Evolutionary conservation across 2,113 vertebrate genomes (phyloP).

Genomic region (Callorhinus ursinus): DNA sequence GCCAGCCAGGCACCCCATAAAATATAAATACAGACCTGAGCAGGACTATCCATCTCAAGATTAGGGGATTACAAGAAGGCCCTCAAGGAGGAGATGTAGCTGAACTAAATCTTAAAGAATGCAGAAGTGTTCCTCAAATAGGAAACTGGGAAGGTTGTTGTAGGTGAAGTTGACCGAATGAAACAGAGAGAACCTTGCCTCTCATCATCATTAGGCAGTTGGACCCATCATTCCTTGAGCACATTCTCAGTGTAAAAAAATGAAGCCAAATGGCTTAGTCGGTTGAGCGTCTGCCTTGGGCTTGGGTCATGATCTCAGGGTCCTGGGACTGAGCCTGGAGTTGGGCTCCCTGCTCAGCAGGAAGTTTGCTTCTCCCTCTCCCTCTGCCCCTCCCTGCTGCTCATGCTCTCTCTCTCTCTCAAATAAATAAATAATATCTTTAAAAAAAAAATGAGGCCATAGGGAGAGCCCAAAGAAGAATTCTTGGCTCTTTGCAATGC

Average conservation of each 20-base stretch:
- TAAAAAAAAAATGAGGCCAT: neutral
- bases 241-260: neutral
- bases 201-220: neutral
- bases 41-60: neutral
- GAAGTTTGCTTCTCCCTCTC: neutral
- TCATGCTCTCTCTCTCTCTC: neutral
- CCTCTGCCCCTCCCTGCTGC: neutral
- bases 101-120: neutral
- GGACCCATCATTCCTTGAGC: neutral
- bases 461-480: neutral
- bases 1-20: neutral
- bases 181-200: neutral
- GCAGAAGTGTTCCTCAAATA: rapidly evolving
- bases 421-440: neutral
- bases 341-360: neutral
- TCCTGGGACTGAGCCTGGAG: neutral
- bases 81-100: neutral
- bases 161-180: neutral
- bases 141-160: neutral
- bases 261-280: neutral
- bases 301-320: neutral
- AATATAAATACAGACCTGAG: neutral
- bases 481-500: neutral
- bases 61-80: neutral
- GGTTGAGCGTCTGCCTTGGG: neutral